These are phyloP conservation scores for Microctenopoma stevenorrisi DNA, from an alignment of 2,797 vertebrate genomes.

Conservation along the genomic window DNA sequence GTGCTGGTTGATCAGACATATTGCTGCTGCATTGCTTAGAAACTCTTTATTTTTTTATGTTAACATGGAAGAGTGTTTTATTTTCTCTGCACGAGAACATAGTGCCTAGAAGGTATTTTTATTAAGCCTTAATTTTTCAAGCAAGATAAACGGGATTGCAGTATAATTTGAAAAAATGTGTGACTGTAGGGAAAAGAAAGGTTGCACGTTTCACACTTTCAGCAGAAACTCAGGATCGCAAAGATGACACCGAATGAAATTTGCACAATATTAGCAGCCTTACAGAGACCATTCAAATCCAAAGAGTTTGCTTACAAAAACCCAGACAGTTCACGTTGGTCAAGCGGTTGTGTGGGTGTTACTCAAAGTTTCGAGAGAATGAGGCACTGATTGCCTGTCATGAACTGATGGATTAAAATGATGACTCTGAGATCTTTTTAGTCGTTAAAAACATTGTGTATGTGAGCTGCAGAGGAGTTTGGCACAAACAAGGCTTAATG, in stretches of 20 bases:
- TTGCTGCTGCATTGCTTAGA: constrained; percentile 28
- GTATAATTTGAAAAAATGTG: constrained; percentile 33
- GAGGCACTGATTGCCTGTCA: constrained; percentile 24
- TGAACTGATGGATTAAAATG: constrained; percentile 16
- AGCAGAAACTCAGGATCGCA: constrained; percentile 50
- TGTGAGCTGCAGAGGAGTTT: constrained; percentile 24
- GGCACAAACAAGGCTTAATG: neutral
- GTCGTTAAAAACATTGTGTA: constrained; percentile 21
- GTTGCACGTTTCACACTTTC: constrained; percentile 56
- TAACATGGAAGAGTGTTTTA: neutral
- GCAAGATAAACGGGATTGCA: constrained; percentile 13
- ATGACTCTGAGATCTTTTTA: constrained; percentile 24
- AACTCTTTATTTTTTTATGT: constrained; percentile 40
- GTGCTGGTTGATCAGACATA: constrained; percentile 31
- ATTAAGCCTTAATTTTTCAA: constrained; percentile 21
- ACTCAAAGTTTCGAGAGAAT: constrained; percentile 13
- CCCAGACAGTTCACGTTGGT: neutral
- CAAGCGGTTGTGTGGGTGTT: constrained; percentile 10
- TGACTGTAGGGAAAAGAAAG: constrained; percentile 30
- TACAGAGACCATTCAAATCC: constrained; percentile 14
- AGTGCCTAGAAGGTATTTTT: neutral
- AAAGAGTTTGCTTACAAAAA: constrained; percentile 5
- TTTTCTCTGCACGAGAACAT: neutral
- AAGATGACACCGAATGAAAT: constrained; percentile 10
- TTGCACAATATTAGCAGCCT: constrained; percentile 8